phyloP scores from a whole-genome alignment of 2,113 vertebrate genomes.

The Gorilla gorilla region DNA sequence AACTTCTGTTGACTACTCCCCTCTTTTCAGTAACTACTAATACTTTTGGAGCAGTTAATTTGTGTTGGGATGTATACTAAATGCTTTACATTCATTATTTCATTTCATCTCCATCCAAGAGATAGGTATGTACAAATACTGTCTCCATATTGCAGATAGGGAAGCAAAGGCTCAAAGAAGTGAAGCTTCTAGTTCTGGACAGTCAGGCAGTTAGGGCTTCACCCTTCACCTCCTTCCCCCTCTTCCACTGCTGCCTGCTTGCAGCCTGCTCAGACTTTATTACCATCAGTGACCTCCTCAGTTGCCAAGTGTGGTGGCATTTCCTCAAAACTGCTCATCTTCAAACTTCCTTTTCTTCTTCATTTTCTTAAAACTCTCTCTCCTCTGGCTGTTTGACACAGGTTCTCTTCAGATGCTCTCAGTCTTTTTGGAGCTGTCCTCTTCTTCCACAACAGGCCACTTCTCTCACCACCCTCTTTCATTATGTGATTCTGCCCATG shows the following conservation, averaged over 20 bases:
- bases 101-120: background rate
- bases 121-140: background rate
- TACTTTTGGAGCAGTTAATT: background rate
- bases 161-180: background rate
- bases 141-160: background rate
- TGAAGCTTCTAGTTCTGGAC: background rate
- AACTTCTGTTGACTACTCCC: background rate
- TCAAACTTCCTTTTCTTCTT: background rate
- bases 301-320: background rate
- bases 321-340: background rate
- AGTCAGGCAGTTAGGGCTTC: background rate
- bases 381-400: background rate
- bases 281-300: background rate
- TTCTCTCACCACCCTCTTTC: background rate
- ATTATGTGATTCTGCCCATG: background rate
- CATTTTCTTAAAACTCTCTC: background rate
- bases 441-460: fast-evolving
- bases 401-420: background rate
- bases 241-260: background rate
- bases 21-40: background rate
- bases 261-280: background rate
- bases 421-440: background rate
- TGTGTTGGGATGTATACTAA: background rate
- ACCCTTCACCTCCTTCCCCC: background rate
- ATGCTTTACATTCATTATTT: background rate